These are phyloP conservation scores for Mesorhabditis belari DNA, from an alignment of 2,888 invertebrate species.

Conservation along the genomic window DNA sequence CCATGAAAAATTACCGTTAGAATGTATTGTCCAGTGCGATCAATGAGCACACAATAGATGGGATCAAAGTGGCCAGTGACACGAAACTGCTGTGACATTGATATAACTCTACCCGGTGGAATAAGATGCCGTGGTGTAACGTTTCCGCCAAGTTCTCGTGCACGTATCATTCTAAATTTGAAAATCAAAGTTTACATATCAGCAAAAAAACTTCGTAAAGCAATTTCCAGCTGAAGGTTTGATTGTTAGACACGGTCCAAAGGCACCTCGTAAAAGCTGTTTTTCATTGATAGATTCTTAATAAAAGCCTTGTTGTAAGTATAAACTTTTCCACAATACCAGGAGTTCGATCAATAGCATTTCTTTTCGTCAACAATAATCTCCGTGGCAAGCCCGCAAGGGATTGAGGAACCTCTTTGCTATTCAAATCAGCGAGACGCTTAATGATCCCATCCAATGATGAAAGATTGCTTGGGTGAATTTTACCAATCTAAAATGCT, in stretches of 20 bases:
- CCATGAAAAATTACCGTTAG: conserved; percentile 66
- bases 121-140: conserved; percentile 6
- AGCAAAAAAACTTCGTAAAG: not conserved
- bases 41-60: conserved; percentile 93
- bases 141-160: conserved; percentile 13
- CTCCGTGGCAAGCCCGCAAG: conserved; percentile 4
- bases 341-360: conserved; percentile 3
- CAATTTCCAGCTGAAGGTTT: not conserved
- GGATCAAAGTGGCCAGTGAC: conserved; percentile 89
- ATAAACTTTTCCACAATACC: not conserved
- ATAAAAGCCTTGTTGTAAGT: not conserved
- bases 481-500: too few relatives aligned
- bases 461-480: too few relatives aligned
- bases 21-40: conserved; percentile 81
- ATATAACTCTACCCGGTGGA: conserved; percentile 1
- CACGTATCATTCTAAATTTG: conserved; percentile 12
- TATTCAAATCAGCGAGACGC: conserved; percentile 6
- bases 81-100: conserved; percentile 52
- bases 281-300: not conserved
- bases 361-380: not conserved
- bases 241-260: not conserved
- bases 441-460: conserved; percentile 7
- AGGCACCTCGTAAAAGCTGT: not conserved
- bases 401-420: conserved; percentile 10
- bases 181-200: not conserved